Base-by-base conservation (phyloP, 2,888 invertebrate species). In the Galeruca laticollis region DNA sequence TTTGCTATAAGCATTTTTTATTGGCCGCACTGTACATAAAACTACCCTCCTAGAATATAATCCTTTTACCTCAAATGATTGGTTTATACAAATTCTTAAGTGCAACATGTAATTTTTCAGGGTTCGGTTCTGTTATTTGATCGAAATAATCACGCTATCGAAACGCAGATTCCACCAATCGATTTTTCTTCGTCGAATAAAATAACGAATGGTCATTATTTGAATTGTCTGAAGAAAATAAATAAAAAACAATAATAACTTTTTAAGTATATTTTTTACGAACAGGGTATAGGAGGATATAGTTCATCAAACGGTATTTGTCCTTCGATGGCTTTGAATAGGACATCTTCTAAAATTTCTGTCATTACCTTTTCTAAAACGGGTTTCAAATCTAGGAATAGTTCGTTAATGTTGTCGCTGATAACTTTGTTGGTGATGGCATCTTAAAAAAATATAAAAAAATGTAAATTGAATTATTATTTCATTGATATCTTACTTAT, bases 351-450 rank as follows among this genome's bases (percentile, higher is more conserved):
- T 35, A 80, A 60, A 47, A 82, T 73, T 51, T 72, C 66, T 0
- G 75, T 80, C 31, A 82, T 66, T 11, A 79, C 73, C 37, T 77
- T 70, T 64, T 81, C 81, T 26, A 85, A 72, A 10, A 84, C 78
- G n/a, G 85, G 85, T 66, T 81, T 83, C 18, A 86, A 66, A 70
- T 86, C 85, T 51, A 81, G 77, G 63, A 83, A 82, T 4, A 86
- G 73, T 31, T 78, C 78, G 49, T 84, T 78, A 43, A 83, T 80
- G 72, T 86, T 86, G 52, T 84, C 83, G 67, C 82, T 84, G 62
- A 86, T 82, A 2, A 83, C 80, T 51, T 77, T 77, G 70, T 86
- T 86, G 15, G 84, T 83, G 5, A 80, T 75, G 15, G 69, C 65
- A 72, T 72, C 81, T 81, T 70, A 54, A 80, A 80, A 70, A 52